Evolutionary conservation across 1,140 invertebrate species (phyloP).

Genomic region (Antheraea pernyi): DNA sequence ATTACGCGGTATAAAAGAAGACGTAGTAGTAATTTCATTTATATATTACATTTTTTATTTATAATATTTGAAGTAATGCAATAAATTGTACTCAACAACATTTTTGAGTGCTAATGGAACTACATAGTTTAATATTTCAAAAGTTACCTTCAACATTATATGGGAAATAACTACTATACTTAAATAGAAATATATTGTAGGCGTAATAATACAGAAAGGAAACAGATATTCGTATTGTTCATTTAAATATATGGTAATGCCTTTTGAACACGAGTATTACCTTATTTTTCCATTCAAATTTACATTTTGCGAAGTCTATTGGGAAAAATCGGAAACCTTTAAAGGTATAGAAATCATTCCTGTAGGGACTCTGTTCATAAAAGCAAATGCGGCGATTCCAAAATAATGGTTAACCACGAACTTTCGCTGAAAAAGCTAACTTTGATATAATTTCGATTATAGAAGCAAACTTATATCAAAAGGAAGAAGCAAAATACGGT

Average conservation of each 20-base stretch:
- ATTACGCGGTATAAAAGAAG: too few relatives aligned
- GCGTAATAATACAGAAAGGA: neutral
- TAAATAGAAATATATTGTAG: too few relatives aligned
- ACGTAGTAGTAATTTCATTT: too few relatives aligned
- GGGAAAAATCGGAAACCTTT: slow-evolving; percentile 1
- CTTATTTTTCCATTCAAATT: slow-evolving; percentile 6
- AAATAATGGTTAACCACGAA: neutral
- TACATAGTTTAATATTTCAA: too few relatives aligned
- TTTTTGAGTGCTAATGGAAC: too few relatives aligned
- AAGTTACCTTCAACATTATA: too few relatives aligned
- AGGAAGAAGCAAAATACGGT: neutral
- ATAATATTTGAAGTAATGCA: too few relatives aligned
- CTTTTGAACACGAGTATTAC: neutral
- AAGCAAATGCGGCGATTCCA: neutral
- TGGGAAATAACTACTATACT: too few relatives aligned
- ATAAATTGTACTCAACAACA: too few relatives aligned
- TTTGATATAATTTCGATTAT: neutral
- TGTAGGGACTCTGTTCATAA: neutral
- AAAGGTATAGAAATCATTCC: neutral
- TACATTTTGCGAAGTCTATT: neutral
- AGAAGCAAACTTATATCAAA: neutral
- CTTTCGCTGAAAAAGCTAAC: neutral
- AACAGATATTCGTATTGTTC: neutral
- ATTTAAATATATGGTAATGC: slow-evolving; percentile 5
- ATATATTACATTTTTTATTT: too few relatives aligned